phyloP scores from a whole-genome alignment of 37 sponge, comb jelly and placozoan genomes.

The Mnemiopsis leidyi region DNA sequence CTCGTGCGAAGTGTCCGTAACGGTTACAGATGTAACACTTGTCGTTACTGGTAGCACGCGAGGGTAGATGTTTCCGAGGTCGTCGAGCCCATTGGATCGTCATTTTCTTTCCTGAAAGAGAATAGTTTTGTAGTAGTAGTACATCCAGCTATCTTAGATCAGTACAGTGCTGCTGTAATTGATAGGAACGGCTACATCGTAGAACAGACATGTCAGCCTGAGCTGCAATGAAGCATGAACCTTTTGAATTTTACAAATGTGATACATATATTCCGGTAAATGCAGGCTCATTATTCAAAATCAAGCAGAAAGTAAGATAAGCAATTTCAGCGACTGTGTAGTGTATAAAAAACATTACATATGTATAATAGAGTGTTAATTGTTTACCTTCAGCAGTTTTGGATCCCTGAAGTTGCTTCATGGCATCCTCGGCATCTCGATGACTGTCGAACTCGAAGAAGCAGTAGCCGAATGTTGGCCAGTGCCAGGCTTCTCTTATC shows the following conservation, averaged over 20 bases:
- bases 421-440: slow-evolving; percentile 48
- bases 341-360: no score
- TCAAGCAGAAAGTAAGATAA: no score
- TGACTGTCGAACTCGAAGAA: slow-evolving; percentile 63
- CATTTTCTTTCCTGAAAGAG: slow-evolving; percentile 57
- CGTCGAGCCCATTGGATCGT: slow-evolving; percentile 41
- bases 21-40: slow-evolving; percentile 56
- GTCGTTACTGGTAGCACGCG: slow-evolving; percentile 36
- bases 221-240: no score
- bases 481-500: slow-evolving; percentile 46
- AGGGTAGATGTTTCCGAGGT: slow-evolving; percentile 53
- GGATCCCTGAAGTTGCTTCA: slow-evolving; percentile 10
- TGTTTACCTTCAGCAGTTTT: slow-evolving; percentile 48
- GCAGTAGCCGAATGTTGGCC: slow-evolving; percentile 58
- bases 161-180: not conserved
- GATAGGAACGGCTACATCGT: not conserved
- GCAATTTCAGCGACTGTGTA: no score
- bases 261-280: no score
- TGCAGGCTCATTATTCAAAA: no score
- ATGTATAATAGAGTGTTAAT: no score
- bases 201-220: no score
- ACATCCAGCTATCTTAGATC: not conserved
- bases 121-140: no score
- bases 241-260: no score
- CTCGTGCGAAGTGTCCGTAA: slow-evolving; percentile 54